Percentiles rank a stretch among this genome's conserved stretches.
phyloP scores from a whole-genome alignment of 2,888 invertebrate genomes.

The Eupeodes luniger region DNA sequence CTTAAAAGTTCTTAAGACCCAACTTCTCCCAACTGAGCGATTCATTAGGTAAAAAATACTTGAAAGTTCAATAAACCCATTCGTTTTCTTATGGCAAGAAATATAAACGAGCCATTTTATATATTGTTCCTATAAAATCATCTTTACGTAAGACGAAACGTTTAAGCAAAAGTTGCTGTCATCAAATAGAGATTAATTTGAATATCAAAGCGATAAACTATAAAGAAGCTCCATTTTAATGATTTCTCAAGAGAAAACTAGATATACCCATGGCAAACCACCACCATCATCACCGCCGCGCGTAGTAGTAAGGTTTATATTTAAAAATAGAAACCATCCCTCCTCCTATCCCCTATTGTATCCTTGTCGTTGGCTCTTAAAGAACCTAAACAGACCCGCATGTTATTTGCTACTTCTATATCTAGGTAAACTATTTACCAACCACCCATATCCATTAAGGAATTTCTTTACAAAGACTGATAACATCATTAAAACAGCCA shows the following conservation, averaged over 20 bases:
- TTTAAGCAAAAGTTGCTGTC: slow-evolving; percentile 24
- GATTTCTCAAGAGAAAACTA: slow-evolving; percentile 43
- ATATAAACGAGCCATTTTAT: too few relatives aligned
- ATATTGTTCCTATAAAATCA: neutral
- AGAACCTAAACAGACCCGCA: slow-evolving; percentile 29
- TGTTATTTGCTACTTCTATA: slow-evolving; percentile 19
- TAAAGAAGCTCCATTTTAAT: slow-evolving; percentile 50
- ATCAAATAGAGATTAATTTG: slow-evolving; percentile 46
- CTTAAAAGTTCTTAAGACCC: too few relatives aligned
- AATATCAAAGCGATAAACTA: slow-evolving; percentile 61
- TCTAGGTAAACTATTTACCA: slow-evolving; percentile 56
- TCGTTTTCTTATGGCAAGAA: too few relatives aligned
- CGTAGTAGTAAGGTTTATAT: slow-evolving; percentile 37
- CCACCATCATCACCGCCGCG: too few relatives aligned
- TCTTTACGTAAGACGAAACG: slow-evolving; percentile 14
- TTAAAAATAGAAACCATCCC: slow-evolving; percentile 13
- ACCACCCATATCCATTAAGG: slow-evolving; percentile 61
- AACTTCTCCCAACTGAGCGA: too few relatives aligned
- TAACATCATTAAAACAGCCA: slow-evolving; percentile 54
- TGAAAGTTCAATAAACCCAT: too few relatives aligned
- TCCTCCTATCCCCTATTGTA: neutral
- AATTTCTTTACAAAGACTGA: slow-evolving; percentile 28
- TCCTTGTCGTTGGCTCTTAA: neutral
- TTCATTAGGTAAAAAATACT: too few relatives aligned
- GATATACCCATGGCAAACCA: neutral